These are phyloP conservation scores for Sebastes schlegelii DNA, from an alignment of 2,113 vertebrate species.

Conservation along the genomic window DNA sequence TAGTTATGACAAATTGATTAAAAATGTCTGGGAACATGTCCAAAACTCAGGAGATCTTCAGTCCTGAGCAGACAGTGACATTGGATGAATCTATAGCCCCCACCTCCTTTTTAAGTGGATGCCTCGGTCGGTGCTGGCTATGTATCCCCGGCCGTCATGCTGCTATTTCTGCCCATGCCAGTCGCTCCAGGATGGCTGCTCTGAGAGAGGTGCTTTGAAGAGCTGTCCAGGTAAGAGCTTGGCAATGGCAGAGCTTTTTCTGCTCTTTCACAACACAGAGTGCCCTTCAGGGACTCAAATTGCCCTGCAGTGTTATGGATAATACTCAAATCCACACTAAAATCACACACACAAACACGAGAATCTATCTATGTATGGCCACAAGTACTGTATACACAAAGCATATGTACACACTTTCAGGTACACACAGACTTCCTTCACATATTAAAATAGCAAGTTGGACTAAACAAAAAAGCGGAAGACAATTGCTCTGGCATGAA, in stretches of 20 bases:
- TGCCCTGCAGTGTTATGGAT: slow-evolving; percentile 64
- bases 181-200: slow-evolving; percentile 62
- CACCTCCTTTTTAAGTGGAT: slow-evolving; percentile 18
- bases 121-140: slow-evolving; percentile 39
- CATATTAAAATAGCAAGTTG: slow-evolving; percentile 57
- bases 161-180: slow-evolving; percentile 66
- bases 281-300: slow-evolving; percentile 66
- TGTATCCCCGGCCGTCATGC: slow-evolving; percentile 42
- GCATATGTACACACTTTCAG: slow-evolving; percentile 9
- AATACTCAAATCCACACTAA: slow-evolving; percentile 62
- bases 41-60: slow-evolving; percentile 28
- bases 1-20: slow-evolving; percentile 31
- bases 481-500: slow-evolving; percentile 56
- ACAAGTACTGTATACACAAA: slow-evolving; percentile 10
- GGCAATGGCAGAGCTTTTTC: slow-evolving; percentile 63
- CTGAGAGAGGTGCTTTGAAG: slow-evolving; percentile 69
- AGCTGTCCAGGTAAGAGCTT: slow-evolving; percentile 76
- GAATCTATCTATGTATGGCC: slow-evolving; percentile 6
- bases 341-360: slow-evolving; percentile 26
- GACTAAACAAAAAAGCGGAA: slow-evolving; percentile 49
- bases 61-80: slow-evolving; percentile 31
- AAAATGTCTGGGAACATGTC: slow-evolving; percentile 30
- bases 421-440: slow-evolving; percentile 7
- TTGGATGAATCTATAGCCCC: slow-evolving; percentile 21
- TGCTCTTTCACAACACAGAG: slow-evolving; percentile 65